Conservation (phyloP, 2,113 vertebrate species). For the Tragelaphus buxtoni region DNA sequence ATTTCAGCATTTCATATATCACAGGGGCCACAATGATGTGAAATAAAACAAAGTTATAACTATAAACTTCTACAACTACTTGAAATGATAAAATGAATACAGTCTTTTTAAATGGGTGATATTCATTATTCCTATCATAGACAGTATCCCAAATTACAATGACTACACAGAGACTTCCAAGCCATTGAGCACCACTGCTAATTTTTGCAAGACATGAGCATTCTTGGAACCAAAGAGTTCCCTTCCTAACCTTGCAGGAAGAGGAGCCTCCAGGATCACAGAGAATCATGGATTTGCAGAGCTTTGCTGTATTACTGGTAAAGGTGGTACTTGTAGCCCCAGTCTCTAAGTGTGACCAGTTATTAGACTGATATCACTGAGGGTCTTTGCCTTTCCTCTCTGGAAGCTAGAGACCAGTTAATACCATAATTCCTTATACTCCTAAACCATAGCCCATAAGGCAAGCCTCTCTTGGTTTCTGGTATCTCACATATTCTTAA, state of each 20-base stretch:
- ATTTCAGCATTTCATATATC: not conserved
- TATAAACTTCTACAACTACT: not conserved
- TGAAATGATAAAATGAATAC: not conserved
- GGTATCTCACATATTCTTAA: not conserved
- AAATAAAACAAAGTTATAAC: not conserved
- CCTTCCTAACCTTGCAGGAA: not conserved
- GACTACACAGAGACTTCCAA: not conserved
- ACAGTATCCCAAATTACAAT: not conserved
- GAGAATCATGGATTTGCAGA: not conserved
- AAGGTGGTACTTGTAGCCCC: not conserved
- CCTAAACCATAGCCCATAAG: not conserved
- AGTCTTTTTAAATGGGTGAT: not conserved
- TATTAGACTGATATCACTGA: not conserved
- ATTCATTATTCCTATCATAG: not conserved
- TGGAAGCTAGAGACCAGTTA: not conserved
- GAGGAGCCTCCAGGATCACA: not conserved
- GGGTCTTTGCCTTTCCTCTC: not conserved
- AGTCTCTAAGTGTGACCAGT: not conserved
- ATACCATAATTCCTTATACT: not conserved
- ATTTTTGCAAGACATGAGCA: not conserved
- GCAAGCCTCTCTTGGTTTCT: not conserved
- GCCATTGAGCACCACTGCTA: not conserved
- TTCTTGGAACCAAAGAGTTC: not conserved
- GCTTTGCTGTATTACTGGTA: not conserved
- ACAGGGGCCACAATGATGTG: not conserved